Base-by-base conservation (phyloP, 2,888 invertebrate species). In the Mythimna pallens region DNA sequence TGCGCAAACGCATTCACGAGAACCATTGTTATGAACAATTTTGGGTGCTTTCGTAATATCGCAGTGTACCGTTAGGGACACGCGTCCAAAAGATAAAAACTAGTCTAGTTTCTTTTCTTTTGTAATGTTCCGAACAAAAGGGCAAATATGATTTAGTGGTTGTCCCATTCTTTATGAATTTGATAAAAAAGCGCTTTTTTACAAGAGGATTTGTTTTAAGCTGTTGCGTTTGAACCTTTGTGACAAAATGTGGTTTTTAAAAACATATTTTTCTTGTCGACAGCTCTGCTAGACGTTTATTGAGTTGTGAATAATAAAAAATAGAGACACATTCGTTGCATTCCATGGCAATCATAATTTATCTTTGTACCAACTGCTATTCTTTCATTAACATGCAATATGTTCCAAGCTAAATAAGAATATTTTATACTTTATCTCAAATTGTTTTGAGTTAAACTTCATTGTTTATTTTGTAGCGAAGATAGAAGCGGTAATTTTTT, bases 1-100 rank as follows among this genome's bases (percentile, higher is more conserved):
- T 95, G 95, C 94, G 94, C 95, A 95, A 95, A 90, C 87, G 91
- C 91, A 93, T 93, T 94, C 93, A 92, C 89, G 89, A 89, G 88
- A 82, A 84, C 89, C 89, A 93, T 94, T 95, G 94, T 95, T 90
- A 58, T 57, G 77, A 91, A 89, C 90, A 81, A 90, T 92, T 92
- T 92, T 87, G 90, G 92, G 88, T 85, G 87, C 89, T 92, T 91
- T 92, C 91, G 91, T 91, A 92, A 92, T 88, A 92, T 87, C 89
- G 87, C 89, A 88, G 88, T 90, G 85, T 92, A 91, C 95, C 94
- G 96, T 95, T 95, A 95, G 89, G 85, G 89, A 89, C 92, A 91
- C 92, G 93, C 90, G 89, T 89, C 88, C 86, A 84, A 87, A 86
- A 90, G 89, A 92, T 91, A 93, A 94, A 93, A 94, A 94, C 91